Percentiles rank a stretch among this genome's conserved stretches.
Conservation (phyloP, 2,888 invertebrate genomes). For the Leucophenga maculata region DNA sequence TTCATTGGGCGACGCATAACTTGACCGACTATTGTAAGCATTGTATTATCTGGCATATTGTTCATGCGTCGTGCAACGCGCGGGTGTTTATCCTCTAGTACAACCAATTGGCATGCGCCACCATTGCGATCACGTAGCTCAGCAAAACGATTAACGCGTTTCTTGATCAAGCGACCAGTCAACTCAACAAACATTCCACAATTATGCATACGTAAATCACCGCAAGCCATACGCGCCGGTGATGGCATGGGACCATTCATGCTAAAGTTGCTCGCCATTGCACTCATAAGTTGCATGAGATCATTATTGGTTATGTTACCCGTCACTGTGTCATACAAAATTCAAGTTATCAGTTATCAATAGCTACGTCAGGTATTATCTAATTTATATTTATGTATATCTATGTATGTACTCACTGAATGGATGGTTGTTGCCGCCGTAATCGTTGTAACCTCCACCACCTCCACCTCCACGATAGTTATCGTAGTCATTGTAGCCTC, state of each 20-base stretch:
- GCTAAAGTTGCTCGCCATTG: conserved; percentile 67
- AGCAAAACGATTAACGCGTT: conserved; percentile 76
- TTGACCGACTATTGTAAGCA: conserved; percentile 69
- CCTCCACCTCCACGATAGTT: conserved; percentile 46
- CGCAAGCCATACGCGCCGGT: conserved; percentile 74
- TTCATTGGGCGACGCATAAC: conserved; percentile 68
- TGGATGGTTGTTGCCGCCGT: conserved; percentile 51
- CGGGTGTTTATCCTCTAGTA: conserved; percentile 69
- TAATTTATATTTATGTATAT: no score
- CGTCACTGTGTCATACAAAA: conserved; percentile 44
- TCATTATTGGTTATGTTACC: conserved; percentile 60
- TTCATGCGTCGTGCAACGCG: conserved; percentile 70
- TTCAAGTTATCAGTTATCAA: not conserved
- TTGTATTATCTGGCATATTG: conserved; percentile 72
- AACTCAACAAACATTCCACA: conserved; percentile 75
- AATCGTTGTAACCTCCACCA: conserved; percentile 51
- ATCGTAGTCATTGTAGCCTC: conserved; percentile 53
- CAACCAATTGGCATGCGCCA: conserved; percentile 76
- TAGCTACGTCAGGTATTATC: not conserved
- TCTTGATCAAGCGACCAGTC: conserved; percentile 77
- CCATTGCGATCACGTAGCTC: conserved; percentile 78
- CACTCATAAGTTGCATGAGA: conserved; percentile 66
- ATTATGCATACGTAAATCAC: conserved; percentile 74
- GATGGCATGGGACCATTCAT: conserved; percentile 70
- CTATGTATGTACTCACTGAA: conserved; percentile 53